Evolutionary conservation across 2,797 vertebrate species (phyloP).

Genomic region (Moxostoma hubbsi): DNA sequence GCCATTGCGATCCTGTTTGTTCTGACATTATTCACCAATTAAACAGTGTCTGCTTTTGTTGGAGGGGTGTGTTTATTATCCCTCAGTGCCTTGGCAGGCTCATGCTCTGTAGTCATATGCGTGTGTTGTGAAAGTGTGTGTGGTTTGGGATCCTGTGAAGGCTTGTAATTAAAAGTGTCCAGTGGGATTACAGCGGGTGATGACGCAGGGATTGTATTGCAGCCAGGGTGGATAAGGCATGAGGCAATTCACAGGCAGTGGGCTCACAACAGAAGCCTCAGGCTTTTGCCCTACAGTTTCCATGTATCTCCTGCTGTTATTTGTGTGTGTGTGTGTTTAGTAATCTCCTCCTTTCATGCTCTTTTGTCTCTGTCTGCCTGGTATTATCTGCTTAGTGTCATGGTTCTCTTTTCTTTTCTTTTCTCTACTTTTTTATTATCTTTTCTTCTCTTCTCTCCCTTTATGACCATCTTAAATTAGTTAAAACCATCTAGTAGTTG

Average conservation of each 20-base stretch:
- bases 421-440: constrained; percentile 45
- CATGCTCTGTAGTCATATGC: constrained; percentile 48
- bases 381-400: constrained; percentile 22
- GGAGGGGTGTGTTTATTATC: constrained; percentile 61
- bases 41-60: constrained; percentile 61
- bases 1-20: constrained; percentile 59
- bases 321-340: constrained; percentile 35
- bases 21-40: constrained; percentile 71
- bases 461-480: no score
- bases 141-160: constrained; percentile 46
- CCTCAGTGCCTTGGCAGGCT: constrained; percentile 51
- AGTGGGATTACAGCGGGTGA: constrained; percentile 71
- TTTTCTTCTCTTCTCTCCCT: constrained; percentile 53
- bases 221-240: constrained; percentile 71
- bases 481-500: no score
- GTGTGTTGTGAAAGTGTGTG: constrained; percentile 51
- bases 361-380: constrained; percentile 54
- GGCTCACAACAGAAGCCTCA: constrained; percentile 46
- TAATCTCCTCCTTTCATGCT: constrained; percentile 56
- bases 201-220: constrained; percentile 76
- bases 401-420: constrained; percentile 52
- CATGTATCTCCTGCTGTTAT: constrained; percentile 32
- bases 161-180: constrained; percentile 78
- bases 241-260: constrained; percentile 59
- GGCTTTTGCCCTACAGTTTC: constrained; percentile 30